Conservation (phyloP, 2,888 invertebrate species). For the Calliphora vomitoria region DNA sequence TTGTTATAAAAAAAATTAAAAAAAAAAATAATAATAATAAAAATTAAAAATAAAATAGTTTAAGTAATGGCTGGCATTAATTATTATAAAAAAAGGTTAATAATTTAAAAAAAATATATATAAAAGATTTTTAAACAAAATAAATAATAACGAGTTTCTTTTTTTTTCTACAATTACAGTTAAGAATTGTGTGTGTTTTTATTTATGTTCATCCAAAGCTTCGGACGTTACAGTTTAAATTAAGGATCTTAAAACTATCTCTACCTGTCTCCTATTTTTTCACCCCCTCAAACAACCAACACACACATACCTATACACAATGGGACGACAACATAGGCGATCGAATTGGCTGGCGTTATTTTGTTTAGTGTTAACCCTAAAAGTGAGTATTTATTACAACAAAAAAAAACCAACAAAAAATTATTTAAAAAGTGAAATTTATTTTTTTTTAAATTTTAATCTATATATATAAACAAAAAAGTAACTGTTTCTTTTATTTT, state of each 20-base stretch:
- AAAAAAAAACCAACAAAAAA: slow-evolving; percentile 62
- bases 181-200: slow-evolving; percentile 60
- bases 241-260: slow-evolving; percentile 58
- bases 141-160: slow-evolving; percentile 1
- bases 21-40: background rate
- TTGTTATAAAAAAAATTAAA: background rate
- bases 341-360: slow-evolving; percentile 83
- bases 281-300: slow-evolving; percentile 47
- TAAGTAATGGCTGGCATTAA: slow-evolving; percentile 26
- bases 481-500: slow-evolving; percentile 29
- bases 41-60: background rate
- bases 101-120: background rate
- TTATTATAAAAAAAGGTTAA: slow-evolving; percentile 43
- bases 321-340: slow-evolving; percentile 83
- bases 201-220: slow-evolving; percentile 66
- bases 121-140: background rate
- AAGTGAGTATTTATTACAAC: slow-evolving; percentile 80
- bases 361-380: slow-evolving; percentile 83
- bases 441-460: no score
- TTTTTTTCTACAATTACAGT: slow-evolving; percentile 56
- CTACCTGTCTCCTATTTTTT: slow-evolving; percentile 6
- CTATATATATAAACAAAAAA: slow-evolving; percentile 1
- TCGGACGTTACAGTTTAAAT: slow-evolving; percentile 69
- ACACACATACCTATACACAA: slow-evolving; percentile 76
- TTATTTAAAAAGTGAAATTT: slow-evolving; percentile 59